Evolutionary conservation across 2,113 vertebrate genomes (phyloP).

Genomic region (Setophaga petechia): DNA sequence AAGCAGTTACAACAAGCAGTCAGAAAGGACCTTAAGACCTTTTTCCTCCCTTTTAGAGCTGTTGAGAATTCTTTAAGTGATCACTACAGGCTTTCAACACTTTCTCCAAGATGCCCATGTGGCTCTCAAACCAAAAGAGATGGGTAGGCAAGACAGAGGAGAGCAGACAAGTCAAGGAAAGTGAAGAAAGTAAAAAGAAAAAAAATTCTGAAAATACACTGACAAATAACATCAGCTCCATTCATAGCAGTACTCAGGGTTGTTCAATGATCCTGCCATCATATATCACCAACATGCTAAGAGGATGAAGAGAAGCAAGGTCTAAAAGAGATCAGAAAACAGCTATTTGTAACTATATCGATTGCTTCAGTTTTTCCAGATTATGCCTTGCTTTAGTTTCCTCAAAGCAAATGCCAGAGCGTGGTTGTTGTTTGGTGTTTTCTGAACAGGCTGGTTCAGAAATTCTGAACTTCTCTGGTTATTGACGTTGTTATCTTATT

Average conservation of each 20-base stretch:
- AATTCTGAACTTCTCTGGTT: neutral
- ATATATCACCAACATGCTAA: neutral
- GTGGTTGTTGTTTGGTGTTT: neutral
- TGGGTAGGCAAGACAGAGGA: neutral
- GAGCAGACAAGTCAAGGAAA: neutral
- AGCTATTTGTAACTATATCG: neutral
- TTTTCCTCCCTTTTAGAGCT: neutral
- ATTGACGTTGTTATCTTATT: slow-evolving; percentile 1
- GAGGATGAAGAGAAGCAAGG: neutral
- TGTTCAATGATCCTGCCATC: neutral
- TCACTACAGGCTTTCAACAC: neutral
- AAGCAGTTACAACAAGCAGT: neutral
- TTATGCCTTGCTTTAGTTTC: neutral
- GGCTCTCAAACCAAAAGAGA: neutral
- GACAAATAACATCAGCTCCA: neutral
- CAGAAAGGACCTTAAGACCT: neutral
- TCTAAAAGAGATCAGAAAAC: neutral
- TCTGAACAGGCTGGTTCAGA: neutral
- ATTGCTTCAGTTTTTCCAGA: neutral
- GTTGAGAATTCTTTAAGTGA: neutral
- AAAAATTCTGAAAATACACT: neutral
- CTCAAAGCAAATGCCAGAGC: neutral
- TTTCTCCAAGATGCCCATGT: neutral
- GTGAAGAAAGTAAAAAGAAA: neutral
- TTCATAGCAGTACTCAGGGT: neutral